A percentile compares a stretch with the other conserved stretches of the same genome.
These are phyloP conservation scores for Kryptolebias ocellatus DNA, from an alignment of 2,797 vertebrate species.

Conservation along the genomic window DNA sequence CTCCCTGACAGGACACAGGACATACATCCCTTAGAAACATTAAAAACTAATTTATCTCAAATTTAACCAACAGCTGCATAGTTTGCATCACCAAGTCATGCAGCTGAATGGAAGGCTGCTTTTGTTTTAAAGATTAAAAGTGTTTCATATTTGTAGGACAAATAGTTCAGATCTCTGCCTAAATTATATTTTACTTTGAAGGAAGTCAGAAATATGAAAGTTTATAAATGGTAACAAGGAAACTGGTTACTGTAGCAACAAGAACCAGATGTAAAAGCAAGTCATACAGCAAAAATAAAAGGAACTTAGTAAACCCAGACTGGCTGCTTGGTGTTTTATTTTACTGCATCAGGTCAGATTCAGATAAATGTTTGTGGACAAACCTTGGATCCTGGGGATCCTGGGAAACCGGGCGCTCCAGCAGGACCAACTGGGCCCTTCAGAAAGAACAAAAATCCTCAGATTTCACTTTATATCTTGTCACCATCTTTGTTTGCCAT, in stretches of 20 bases:
- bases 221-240: background rate
- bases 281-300: background rate
- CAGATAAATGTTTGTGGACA: conserved; percentile 25
- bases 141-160: background rate
- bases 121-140: background rate
- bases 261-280: background rate
- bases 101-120: background rate
- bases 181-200: background rate
- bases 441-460: conserved; percentile 16
- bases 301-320: background rate
- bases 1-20: conserved; percentile 83
- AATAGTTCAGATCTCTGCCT: background rate
- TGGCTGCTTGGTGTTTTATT: background rate
- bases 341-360: background rate
- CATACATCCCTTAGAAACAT: background rate
- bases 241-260: background rate
- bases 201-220: background rate
- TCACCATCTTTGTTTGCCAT: background rate
- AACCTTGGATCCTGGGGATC: conserved; percentile 95
- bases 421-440: conserved; percentile 95
- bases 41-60: background rate
- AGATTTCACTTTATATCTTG: conserved; percentile 25
- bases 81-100: background rate
- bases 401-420: conserved; percentile 95
- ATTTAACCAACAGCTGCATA: background rate